Percentiles rank a stretch among this genome's conserved stretches.
Conservation (phyloP, 1,140 invertebrate species). For the Coelopa frigida region DNA sequence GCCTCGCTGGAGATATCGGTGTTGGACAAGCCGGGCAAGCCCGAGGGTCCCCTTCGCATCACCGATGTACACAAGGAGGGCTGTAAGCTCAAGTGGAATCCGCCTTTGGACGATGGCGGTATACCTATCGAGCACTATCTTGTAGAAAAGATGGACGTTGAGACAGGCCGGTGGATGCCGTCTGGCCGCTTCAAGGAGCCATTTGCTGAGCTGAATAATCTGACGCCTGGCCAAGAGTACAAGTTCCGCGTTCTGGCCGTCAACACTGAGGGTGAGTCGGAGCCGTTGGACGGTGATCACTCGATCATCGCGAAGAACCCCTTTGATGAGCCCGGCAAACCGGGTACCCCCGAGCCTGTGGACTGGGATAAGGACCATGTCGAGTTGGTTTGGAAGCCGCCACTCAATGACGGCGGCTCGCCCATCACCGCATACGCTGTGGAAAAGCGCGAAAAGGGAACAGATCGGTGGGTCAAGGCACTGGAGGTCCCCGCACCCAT, state of each 20-base stretch:
- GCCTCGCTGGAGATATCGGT: conserved; percentile 83
- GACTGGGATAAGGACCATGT: conserved; percentile 95
- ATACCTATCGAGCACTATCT: conserved; percentile 84
- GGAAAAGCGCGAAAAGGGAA: conserved; percentile 88
- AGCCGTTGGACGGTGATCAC: conserved; percentile 81
- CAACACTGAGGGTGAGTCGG: conserved; percentile 90
- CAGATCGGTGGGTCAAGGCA: conserved; percentile 78
- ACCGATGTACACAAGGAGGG: conserved; percentile 90
- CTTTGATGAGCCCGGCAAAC: conserved; percentile 88
- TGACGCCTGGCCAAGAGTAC: conserved; percentile 89
- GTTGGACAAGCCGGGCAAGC: conserved; percentile 79
- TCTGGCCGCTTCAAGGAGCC: conserved; percentile 72
- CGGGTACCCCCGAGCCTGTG: conserved; percentile 77
- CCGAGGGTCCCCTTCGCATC: conserved; percentile 83
- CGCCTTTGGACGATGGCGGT: conserved; percentile 86
- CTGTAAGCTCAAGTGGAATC: conserved; percentile 89
- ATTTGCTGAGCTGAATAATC: conserved; percentile 73
- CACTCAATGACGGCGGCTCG: conserved; percentile 81
- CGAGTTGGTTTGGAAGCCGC: conserved; percentile 86
- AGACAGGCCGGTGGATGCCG: conserved; percentile 77
- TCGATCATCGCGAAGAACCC: conserved; percentile 96
- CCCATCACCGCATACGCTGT: conserved; percentile 90
- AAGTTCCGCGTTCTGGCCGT: conserved; percentile 94
- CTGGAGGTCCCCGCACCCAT: conserved; percentile 55
- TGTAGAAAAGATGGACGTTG: conserved; percentile 84